phyloP scores from a whole-genome alignment of 2,888 invertebrate species.

The Platypus cylindrus region DNA sequence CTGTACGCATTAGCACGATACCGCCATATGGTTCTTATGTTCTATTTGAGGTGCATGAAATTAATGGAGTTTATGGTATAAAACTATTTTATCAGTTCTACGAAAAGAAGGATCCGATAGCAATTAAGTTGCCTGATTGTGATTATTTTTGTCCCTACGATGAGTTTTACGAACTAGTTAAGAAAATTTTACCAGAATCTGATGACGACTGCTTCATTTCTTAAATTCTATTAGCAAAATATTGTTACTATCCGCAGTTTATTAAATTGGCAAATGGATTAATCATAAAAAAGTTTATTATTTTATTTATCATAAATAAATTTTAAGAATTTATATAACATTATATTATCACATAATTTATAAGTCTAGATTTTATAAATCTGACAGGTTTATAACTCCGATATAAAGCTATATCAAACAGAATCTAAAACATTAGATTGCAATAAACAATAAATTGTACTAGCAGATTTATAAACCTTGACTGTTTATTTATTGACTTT shows the following conservation, averaged over 20 bases:
- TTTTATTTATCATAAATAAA: background rate
- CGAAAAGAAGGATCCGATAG: slow-evolving; percentile 1
- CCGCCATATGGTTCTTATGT: slow-evolving; percentile 16
- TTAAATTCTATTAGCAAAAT: too few relatives aligned
- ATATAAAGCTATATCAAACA: too few relatives aligned
- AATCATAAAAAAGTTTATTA: background rate
- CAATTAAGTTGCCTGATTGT: slow-evolving; percentile 7
- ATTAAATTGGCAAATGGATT: too few relatives aligned
- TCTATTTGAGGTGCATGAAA: slow-evolving; percentile 17
- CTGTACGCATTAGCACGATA: slow-evolving; percentile 10
- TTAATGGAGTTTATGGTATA: slow-evolving; percentile 13
- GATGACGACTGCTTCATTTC: slow-evolving; percentile 2
- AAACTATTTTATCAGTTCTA: slow-evolving; percentile 20
- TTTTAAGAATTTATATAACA: background rate
- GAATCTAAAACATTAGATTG: too few relatives aligned
- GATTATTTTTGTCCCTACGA: slow-evolving; percentile 7
- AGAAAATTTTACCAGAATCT: slow-evolving; percentile 2
- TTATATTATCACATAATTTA: background rate
- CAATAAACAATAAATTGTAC: too few relatives aligned
- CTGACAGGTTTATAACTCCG: too few relatives aligned
- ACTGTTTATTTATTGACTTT: too few relatives aligned
- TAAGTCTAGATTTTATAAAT: too few relatives aligned
- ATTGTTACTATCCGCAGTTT: too few relatives aligned
- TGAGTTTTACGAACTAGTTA: slow-evolving; percentile 2
- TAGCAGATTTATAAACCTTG: too few relatives aligned